Conservation (phyloP, 2,113 vertebrate genomes). For the Grallaria varia region DNA sequence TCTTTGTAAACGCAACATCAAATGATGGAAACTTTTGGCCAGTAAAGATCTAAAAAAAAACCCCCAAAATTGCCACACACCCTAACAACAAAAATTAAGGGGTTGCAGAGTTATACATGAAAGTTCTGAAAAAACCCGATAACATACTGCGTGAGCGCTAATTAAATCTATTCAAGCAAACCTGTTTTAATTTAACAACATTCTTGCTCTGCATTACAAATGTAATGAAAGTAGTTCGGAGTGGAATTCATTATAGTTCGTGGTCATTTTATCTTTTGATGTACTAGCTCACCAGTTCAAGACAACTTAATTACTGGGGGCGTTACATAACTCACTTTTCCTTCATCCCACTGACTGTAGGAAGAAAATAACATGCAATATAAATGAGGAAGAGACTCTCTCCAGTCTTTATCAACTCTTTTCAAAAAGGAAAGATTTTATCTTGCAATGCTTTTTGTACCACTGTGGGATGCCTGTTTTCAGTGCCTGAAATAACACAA, state of each 20-base stretch:
- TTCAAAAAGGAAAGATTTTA: neutral
- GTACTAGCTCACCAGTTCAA: neutral
- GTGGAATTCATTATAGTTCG: neutral
- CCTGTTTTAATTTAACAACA: neutral
- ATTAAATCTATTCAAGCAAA: constrained; percentile 29
- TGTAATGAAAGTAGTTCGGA: neutral
- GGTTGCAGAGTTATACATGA: neutral
- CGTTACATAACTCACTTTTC: neutral
- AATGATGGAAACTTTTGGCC: neutral
- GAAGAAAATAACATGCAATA: neutral
- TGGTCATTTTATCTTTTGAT: constrained; percentile 15
- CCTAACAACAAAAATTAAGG: neutral
- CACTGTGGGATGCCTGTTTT: neutral
- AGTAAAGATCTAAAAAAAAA: neutral
- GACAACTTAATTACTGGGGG: neutral
- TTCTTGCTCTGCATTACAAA: neutral
- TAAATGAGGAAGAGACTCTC: neutral
- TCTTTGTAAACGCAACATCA: constrained; percentile 69
- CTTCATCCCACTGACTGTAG: neutral
- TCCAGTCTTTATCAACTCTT: neutral
- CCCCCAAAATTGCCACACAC: neutral
- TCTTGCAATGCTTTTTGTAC: neutral
- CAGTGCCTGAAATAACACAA: neutral
- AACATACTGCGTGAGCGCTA: neutral
- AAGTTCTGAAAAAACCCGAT: constrained; percentile 3